Evolutionary conservation across 1,140 invertebrate genomes (phyloP).

Genomic region (Pogonomyrmex barbatus): DNA sequence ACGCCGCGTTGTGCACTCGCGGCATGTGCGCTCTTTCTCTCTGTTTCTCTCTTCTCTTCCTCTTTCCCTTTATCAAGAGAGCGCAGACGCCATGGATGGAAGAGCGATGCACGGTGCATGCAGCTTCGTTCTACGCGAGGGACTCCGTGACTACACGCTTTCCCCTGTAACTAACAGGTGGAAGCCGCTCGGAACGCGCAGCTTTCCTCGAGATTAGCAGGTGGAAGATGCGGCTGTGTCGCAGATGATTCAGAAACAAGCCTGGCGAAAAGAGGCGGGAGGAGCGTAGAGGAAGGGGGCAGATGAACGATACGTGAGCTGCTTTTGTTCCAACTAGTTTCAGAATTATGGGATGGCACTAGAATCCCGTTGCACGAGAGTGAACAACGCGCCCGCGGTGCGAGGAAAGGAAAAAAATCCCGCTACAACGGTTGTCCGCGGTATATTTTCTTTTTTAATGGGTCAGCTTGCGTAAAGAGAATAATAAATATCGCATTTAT

Average conservation of each 20-base stretch:
- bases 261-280: slow-evolving; percentile 68
- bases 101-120: slow-evolving; percentile 44
- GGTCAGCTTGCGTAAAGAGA: not conserved
- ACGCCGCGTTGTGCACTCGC: slow-evolving; percentile 27
- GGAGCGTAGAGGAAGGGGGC: slow-evolving; percentile 20
- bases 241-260: slow-evolving; percentile 67
- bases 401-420: slow-evolving; percentile 31
- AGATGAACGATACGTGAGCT: slow-evolving; percentile 65
- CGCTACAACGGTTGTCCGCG: slow-evolving; percentile 26
- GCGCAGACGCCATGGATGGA: slow-evolving; percentile 45
- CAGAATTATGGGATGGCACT: slow-evolving; percentile 43
- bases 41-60: not conserved
- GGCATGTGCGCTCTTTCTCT: not conserved
- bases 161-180: slow-evolving; percentile 73
- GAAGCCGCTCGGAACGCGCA: slow-evolving; percentile 68
- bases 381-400: slow-evolving; percentile 11
- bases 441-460: slow-evolving; percentile 23
- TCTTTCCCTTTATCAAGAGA: not conserved
- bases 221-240: slow-evolving; percentile 64
- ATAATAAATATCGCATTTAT: not conserved
- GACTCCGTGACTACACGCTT: slow-evolving; percentile 71
- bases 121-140: slow-evolving; percentile 66
- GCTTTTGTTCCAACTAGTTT: slow-evolving; percentile 56
- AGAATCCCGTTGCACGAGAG: slow-evolving; percentile 32
- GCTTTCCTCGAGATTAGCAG: slow-evolving; percentile 74